These are phyloP conservation scores for Malurus elegans DNA, from an alignment of 2,113 vertebrate species.

Conservation along the genomic window DNA sequence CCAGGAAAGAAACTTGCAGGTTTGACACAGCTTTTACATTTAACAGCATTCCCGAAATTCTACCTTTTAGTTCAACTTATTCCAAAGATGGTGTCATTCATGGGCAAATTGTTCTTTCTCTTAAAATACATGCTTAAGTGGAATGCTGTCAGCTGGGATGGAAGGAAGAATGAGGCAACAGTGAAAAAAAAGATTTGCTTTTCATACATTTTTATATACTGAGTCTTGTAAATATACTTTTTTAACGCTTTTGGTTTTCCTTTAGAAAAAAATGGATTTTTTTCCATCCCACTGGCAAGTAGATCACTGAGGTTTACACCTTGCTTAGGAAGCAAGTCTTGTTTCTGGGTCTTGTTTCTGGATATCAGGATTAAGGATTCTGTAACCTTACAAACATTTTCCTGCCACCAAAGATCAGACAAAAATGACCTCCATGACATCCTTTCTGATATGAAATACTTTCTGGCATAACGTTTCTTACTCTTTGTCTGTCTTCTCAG, in stretches of 20 bases:
- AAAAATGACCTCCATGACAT: background rate
- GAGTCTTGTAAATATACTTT: background rate
- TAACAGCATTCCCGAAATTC: background rate
- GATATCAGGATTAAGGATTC: background rate
- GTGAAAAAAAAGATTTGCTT: accelerated
- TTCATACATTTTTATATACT: background rate
- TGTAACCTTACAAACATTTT: background rate
- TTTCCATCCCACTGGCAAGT: background rate
- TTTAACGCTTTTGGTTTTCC: background rate
- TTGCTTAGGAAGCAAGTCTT: background rate
- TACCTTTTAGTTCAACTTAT: background rate
- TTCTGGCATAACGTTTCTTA: accelerated
- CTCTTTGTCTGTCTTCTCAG: background rate
- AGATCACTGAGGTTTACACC: background rate
- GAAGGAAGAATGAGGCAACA: background rate
- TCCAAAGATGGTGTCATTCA: background rate
- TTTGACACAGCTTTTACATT: background rate
- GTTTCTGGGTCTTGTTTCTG: background rate
- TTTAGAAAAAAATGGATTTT: background rate
- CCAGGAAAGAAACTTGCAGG: background rate
- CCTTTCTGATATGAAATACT: accelerated
- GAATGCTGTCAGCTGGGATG: background rate
- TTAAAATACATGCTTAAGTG: background rate
- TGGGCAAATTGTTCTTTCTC: background rate
- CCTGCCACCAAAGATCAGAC: background rate